Conservation (phyloP, 2,797 vertebrate genomes). For the Phataginus tetradactyla region DNA sequence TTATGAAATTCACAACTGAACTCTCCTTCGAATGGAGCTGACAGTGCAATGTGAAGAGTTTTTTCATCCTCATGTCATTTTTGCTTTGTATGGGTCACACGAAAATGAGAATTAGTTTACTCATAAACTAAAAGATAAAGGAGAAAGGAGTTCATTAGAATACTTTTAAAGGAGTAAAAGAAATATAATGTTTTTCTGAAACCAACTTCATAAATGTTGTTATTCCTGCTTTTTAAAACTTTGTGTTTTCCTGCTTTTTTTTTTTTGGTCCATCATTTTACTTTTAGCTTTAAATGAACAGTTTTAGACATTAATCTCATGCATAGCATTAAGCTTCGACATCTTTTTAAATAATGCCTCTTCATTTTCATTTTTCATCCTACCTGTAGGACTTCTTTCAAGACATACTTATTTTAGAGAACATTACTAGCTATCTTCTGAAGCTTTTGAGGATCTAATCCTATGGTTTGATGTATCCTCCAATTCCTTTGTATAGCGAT, state of each 20-base stretch:
- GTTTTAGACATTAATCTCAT: background rate
- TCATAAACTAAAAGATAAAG: background rate
- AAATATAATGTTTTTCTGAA: background rate
- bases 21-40: background rate
- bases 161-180: background rate
- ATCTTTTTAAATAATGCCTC: background rate
- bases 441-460: background rate
- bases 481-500: background rate
- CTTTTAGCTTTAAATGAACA: background rate
- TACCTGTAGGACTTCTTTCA: background rate
- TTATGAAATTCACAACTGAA: background rate
- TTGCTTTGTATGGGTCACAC: background rate
- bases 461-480: background rate
- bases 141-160: background rate
- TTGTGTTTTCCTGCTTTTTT: background rate
- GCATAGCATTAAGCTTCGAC: background rate
- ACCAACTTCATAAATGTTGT: background rate
- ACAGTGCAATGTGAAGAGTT: background rate
- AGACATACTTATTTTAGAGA: background rate
- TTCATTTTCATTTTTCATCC: background rate
- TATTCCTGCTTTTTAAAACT: background rate
- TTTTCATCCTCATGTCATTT: background rate
- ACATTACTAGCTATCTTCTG: background rate
- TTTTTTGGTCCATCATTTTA: background rate
- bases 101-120: background rate